Evolutionary conservation across 2,797 vertebrate genomes (phyloP), one percentile per base, ranked within the genome.

Genomic region (Chelon auratus): DNA sequence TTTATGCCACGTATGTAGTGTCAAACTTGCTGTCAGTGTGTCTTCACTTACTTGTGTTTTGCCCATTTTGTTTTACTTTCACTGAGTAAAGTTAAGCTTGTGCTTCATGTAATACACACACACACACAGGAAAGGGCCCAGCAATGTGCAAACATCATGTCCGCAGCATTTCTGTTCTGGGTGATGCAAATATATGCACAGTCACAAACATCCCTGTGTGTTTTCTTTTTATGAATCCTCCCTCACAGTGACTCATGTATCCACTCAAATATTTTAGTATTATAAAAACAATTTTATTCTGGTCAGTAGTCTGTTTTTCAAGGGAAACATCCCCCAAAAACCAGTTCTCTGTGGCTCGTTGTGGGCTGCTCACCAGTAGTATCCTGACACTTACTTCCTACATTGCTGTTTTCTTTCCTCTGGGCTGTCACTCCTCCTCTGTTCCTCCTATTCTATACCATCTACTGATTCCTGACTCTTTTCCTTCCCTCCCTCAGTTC

Each of bases 181-280:
- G 26, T 39, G 66, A 87, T 77, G 77, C 62, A 86, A 78, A 91
- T 82, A 66, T 86, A 89, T 88, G 87, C 85, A 78, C 54, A 62
- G 79, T 88, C 87, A 91, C 86, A 90, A 74, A 69, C 77, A 51
- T 73, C 55, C 55, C 55, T 18, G 54, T 65, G 13, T 69, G 36
- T 78, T 74, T 74, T 61, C 63, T 30, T 77, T 77, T 62, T 50
- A 61, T 61, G 64, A 77, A 61, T 70, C 63, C 50, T 78, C 20
- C 36, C 62, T 71, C 55, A 54, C 40, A 77, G 50, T 83, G 67
- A 84, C 75, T 86, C 70, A 71, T 80, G 68, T 39, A 73, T 75
- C 66, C 75, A 36, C 60, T 77, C 45, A 70, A 75, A 78, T 80
- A 80, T 75, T 72, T 83, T 60, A 60, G 60, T 55, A 58, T 69